Evolutionary conservation across 2,113 vertebrate genomes (phyloP).

Genomic region (Probosciger aterrimus): DNA sequence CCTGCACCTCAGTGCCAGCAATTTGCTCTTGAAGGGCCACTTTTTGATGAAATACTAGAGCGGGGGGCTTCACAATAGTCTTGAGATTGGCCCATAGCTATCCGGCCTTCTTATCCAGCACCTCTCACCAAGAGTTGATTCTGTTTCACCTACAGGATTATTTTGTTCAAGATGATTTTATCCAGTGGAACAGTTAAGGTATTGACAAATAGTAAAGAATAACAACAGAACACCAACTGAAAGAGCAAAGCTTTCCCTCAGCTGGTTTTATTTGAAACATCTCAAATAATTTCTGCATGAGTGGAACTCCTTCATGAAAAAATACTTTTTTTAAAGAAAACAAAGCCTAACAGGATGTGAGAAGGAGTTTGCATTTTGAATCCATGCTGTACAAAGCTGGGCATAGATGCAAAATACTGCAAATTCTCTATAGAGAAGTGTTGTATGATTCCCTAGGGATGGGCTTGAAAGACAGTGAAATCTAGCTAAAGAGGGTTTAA

Average conservation of each 20-base stretch:
- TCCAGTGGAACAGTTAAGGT: not conserved
- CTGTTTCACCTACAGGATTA: not conserved
- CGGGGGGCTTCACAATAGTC: not conserved
- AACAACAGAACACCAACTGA: not conserved
- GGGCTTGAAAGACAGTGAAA: not conserved
- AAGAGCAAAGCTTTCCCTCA: not conserved
- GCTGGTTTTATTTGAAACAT: not conserved
- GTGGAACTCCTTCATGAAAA: not conserved
- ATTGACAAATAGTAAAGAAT: not conserved
- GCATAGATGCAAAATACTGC: not conserved
- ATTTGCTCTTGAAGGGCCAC: not conserved
- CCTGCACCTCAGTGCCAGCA: not conserved
- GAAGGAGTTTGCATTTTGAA: not conserved
- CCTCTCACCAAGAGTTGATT: not conserved
- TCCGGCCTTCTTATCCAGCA: not conserved
- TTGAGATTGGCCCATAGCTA: not conserved
- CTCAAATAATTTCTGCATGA: not conserved
- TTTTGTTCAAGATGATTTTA: not conserved
- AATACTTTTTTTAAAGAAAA: not conserved
- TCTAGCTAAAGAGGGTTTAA: not conserved
- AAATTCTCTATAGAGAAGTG: not conserved
- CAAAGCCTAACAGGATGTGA: accelerated
- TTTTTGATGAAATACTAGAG: not conserved
- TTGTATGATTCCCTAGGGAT: not conserved
- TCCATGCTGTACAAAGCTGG: not conserved